Conservation (phyloP, 1,140 invertebrate genomes). For the Lordiphosa stackelbergi region DNA sequence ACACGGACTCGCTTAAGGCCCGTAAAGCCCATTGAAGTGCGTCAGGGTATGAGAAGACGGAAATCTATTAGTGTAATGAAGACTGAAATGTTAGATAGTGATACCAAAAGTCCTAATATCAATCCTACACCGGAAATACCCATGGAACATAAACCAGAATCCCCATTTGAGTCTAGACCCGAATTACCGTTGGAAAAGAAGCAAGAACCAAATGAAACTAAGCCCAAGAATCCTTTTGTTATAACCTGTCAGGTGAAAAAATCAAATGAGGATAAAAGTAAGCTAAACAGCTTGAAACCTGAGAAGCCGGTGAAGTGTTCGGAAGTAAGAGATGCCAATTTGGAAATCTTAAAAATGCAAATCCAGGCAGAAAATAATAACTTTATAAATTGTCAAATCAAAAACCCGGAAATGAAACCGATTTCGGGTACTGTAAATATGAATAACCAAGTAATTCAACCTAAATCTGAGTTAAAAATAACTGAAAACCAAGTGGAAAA, state of each 20-base stretch:
- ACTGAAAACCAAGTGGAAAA: too few relatives aligned
- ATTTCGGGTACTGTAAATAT: too few relatives aligned
- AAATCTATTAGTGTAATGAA: neutral
- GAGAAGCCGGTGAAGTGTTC: neutral
- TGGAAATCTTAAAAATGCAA: constrained; percentile 1
- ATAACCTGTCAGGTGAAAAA: neutral
- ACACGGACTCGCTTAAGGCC: neutral
- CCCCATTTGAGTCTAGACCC: constrained; percentile 19
- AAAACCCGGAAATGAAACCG: too few relatives aligned
- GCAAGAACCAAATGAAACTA: neutral
- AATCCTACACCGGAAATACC: constrained; percentile 10
- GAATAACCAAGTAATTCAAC: too few relatives aligned
- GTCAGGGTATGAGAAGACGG: neutral
- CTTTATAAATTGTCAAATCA: too few relatives aligned
- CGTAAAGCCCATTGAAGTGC: neutral
- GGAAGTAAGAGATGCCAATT: neutral
- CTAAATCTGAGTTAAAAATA: too few relatives aligned
- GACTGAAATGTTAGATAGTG: neutral
- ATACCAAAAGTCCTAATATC: neutral
- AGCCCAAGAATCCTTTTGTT: neutral
- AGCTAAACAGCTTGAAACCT: neutral
- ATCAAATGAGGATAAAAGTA: neutral
- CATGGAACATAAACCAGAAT: constrained; percentile 14
- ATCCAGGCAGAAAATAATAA: neutral
- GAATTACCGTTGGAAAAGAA: constrained; percentile 11